Evolutionary conservation across 2,797 vertebrate genomes (phyloP), one percentile per base, ranked within the genome.

Genomic region (Crax fasciolata): DNA sequence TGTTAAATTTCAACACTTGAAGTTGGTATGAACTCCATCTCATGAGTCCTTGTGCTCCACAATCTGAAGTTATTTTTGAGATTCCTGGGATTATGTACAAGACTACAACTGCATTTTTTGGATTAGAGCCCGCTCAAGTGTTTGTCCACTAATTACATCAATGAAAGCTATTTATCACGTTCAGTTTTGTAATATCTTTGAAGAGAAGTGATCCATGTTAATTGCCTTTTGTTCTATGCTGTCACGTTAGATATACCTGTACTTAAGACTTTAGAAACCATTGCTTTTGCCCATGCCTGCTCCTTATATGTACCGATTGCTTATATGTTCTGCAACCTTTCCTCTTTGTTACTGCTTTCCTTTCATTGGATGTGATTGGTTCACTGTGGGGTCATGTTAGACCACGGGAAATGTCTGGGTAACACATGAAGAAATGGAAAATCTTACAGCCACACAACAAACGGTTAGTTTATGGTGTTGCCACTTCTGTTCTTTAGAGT

Each of bases 341-440:
- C 97, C 98, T 98, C 97, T 98, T 96, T 98, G 97, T 98, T 98
- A 96, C 97, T 97, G 97, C 98, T 97, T 97, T 96, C 98, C 97
- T 98, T 97, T 92, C 97, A 98, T 94, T 97, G 98, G 98, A 98
- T 97, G 97, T 97, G 98, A 93, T 94, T 97, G 98, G 48, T 96
- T 97, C 97, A 76, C 95, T 95, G 89, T 98, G 98, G 97, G 97
- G 96, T 98, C 97, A 96, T 97, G 55, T 97, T 98, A 99, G 99
- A 99, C 98, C 97, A 99, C 99, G 95, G 99, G 99, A 97, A 99
- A 99, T 99, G 99, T 99, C 98, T 99, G 99, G 99, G 98, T 99
- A 98, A 99, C 99, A 74, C 99, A 99, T 74, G 99, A 99, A 98
- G 99, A 99, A 95, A 99, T 99, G 99, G 99, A 99, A 98, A 99